A percentile compares a stretch with the other conserved stretches of the same genome.
Evolutionary conservation across 2,113 vertebrate genomes (phyloP).

Genomic region (Otolemur garnettii): DNA sequence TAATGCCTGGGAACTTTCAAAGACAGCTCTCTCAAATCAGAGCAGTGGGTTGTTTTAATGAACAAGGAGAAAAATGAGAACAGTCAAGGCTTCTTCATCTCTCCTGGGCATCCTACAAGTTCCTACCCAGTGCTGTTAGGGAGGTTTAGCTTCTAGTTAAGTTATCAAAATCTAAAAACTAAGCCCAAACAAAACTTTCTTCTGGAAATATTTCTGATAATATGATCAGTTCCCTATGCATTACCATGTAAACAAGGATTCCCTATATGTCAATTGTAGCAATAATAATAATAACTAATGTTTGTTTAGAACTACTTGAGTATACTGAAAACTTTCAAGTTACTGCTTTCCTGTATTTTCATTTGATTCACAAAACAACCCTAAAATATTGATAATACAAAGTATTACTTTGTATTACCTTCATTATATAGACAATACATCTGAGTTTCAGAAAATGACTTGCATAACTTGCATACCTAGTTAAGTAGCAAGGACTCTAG

Average conservation of each 20-base stretch:
- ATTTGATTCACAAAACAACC: slow-evolving; percentile 28
- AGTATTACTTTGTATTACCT: background rate
- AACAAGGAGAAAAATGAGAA: background rate
- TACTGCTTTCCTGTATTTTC: background rate
- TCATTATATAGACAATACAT: background rate
- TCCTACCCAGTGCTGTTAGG: background rate
- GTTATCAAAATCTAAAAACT: slow-evolving; percentile 60
- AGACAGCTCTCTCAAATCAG: background rate
- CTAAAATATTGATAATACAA: background rate
- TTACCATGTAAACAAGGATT: slow-evolving; percentile 35
- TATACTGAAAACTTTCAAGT: background rate
- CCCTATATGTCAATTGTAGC: background rate
- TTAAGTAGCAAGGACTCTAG: background rate
- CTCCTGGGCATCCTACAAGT: background rate
- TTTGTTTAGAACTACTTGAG: background rate
- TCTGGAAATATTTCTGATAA: slow-evolving; percentile 45
- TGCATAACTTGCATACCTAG: background rate
- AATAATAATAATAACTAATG: slow-evolving; percentile 16
- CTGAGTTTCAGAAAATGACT: background rate
- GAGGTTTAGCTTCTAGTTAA: slow-evolving; percentile 57
- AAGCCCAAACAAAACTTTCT: slow-evolving; percentile 49
- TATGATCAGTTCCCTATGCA: background rate
- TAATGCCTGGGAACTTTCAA: background rate
- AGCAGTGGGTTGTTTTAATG: background rate
- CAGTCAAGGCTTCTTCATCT: background rate